Evolutionary conservation across 2,113 vertebrate genomes (phyloP).

Genomic region (Pteronura brasiliensis): DNA sequence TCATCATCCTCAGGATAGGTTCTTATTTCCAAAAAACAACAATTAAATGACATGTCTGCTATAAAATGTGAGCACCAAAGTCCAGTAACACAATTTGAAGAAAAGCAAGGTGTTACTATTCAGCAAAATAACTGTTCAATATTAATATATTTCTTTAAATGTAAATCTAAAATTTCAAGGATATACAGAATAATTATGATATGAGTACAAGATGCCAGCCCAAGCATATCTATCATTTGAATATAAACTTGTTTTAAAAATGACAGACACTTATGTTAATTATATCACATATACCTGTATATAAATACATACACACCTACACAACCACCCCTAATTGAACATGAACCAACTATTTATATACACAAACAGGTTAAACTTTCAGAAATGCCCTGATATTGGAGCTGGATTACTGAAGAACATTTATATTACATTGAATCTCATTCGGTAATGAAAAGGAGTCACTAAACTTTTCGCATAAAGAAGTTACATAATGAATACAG

Average conservation of each 20-base stretch:
- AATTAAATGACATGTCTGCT: background rate
- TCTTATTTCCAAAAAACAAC: background rate
- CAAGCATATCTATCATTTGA: background rate
- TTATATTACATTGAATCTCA: background rate
- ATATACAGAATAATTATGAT: background rate
- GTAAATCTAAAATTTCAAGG: background rate
- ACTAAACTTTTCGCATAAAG: background rate
- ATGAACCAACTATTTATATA: background rate
- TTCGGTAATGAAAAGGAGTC: background rate
- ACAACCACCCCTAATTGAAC: background rate
- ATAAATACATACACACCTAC: background rate
- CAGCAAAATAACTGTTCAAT: background rate
- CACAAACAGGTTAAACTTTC: background rate
- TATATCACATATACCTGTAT: background rate
- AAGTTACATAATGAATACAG: background rate
- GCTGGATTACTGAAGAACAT: background rate
- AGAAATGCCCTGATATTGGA: background rate
- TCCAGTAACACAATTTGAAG: background rate
- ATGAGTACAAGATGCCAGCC: background rate
- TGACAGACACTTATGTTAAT: background rate
- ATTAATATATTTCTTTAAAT: background rate
- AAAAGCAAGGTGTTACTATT: background rate
- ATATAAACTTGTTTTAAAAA: conserved; percentile 13
- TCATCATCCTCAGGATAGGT: background rate
- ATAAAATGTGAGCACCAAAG: background rate